phyloP scores from a whole-genome alignment of 2,797 vertebrate genomes.

The Todus mexicanus region DNA sequence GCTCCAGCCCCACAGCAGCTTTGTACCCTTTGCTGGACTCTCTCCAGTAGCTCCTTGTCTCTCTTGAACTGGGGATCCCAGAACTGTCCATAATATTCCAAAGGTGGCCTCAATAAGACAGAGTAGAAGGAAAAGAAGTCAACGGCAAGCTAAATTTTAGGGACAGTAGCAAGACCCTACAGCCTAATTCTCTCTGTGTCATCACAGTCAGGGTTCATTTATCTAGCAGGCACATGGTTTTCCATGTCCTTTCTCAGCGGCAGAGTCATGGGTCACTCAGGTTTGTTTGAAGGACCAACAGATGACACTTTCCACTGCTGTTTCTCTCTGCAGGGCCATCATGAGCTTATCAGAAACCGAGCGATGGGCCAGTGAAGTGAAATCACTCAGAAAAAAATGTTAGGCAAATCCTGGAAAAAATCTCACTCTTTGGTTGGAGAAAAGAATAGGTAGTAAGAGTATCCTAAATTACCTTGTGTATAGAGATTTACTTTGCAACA shows the following conservation, averaged over 20 bases:
- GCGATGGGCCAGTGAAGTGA: too few relatives aligned
- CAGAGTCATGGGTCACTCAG: background rate
- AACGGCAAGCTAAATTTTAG: accelerated
- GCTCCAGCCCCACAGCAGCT: background rate
- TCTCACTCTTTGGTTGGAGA: background rate
- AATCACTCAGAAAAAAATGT: background rate
- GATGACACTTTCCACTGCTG: background rate
- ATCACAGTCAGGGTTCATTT: background rate
- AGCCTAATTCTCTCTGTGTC: background rate
- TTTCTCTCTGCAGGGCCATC: background rate
- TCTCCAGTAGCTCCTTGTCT: background rate
- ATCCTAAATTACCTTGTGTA: background rate
- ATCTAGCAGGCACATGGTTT: background rate
- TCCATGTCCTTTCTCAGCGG: accelerated
- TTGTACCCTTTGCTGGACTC: background rate
- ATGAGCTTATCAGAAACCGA: background rate
- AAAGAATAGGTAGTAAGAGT: background rate
- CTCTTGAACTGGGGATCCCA: background rate
- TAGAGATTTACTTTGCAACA: background rate
- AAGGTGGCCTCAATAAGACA: background rate
- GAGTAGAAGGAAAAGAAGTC: background rate
- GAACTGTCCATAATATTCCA: background rate
- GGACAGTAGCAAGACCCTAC: background rate
- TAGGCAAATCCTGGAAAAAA: background rate
- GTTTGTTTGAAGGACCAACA: background rate